These are phyloP conservation scores for Orchestia grillus DNA, from an alignment of 1,140 invertebrate species.

Conservation along the genomic window DNA sequence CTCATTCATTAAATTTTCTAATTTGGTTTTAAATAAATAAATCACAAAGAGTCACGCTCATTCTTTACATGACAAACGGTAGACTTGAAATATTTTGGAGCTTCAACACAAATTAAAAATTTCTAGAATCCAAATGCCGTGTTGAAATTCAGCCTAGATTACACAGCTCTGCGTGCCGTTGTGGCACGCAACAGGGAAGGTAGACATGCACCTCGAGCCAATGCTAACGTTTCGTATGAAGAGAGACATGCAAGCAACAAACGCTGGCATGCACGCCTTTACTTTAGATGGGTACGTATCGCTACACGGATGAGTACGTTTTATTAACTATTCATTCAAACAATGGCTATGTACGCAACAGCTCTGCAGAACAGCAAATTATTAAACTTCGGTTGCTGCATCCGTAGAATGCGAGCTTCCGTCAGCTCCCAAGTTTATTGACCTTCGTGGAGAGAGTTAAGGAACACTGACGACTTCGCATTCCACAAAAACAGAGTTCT, in stretches of 20 bases:
- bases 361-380: not conserved
- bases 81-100: not conserved
- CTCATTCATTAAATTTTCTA: not conserved
- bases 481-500: not conserved
- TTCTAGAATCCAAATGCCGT: not conserved
- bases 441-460: not conserved
- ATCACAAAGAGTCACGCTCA: not conserved
- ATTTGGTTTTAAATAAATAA: not conserved
- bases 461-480: not conserved
- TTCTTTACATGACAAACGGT: not conserved
- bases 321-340: conserved; percentile 10
- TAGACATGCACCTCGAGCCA: not conserved
- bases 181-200: not conserved
- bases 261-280: not conserved
- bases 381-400: not conserved
- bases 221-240: not conserved
- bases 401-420: not conserved
- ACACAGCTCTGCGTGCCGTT: not conserved
- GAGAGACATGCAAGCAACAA: conserved; percentile 1
- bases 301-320: not conserved
- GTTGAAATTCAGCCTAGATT: not conserved
- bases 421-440: not conserved
- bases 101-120: not conserved
- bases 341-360: not conserved
- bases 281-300: not conserved